Percentiles rank a stretch among this genome's conserved stretches.
Conservation (phyloP, 2,888 invertebrate genomes). For the Lacanobia oleracea region DNA sequence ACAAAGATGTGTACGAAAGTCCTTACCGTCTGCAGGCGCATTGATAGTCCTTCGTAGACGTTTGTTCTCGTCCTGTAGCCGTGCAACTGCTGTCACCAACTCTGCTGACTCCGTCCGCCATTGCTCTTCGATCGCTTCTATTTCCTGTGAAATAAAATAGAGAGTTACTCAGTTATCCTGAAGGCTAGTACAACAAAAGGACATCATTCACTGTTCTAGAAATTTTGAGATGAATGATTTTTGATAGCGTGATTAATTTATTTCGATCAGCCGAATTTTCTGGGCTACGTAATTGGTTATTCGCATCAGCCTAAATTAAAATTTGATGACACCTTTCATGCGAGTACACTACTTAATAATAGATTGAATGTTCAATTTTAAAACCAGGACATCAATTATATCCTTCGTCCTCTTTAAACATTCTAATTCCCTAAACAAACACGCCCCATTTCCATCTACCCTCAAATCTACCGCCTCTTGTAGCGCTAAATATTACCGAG, state of each 20-base stretch:
- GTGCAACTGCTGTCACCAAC: slow-evolving; percentile 95
- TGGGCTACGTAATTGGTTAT: not conserved
- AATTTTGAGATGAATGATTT: not conserved
- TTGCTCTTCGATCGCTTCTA: slow-evolving; percentile 99
- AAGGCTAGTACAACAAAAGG: too few relatives aligned
- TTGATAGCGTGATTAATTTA: not conserved
- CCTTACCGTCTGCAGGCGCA: slow-evolving; percentile 85
- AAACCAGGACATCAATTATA: slow-evolving; percentile 16
- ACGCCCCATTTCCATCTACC: not conserved
- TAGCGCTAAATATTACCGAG: slow-evolving; percentile 6
- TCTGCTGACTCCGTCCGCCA: slow-evolving; percentile 98
- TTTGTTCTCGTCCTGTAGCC: slow-evolving; percentile 98
- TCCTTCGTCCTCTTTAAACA: not conserved
- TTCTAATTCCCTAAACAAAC: slow-evolving; percentile 12
- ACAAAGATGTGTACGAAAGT: not conserved
- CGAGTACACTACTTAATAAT: not conserved
- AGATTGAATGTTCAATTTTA: not conserved
- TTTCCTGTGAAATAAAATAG: slow-evolving; percentile 91
- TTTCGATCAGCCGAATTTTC: not conserved
- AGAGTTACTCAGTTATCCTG: too few relatives aligned
- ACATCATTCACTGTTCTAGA: not conserved
- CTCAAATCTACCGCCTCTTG: not conserved
- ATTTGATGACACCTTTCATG: not conserved
- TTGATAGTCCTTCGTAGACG: slow-evolving; percentile 91
- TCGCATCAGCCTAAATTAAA: too few relatives aligned